A percentile compares a stretch with the other conserved stretches of the same genome.
Evolutionary conservation across 2,113 vertebrate genomes (phyloP).

Genomic region (Sylvicapra grimmia): DNA sequence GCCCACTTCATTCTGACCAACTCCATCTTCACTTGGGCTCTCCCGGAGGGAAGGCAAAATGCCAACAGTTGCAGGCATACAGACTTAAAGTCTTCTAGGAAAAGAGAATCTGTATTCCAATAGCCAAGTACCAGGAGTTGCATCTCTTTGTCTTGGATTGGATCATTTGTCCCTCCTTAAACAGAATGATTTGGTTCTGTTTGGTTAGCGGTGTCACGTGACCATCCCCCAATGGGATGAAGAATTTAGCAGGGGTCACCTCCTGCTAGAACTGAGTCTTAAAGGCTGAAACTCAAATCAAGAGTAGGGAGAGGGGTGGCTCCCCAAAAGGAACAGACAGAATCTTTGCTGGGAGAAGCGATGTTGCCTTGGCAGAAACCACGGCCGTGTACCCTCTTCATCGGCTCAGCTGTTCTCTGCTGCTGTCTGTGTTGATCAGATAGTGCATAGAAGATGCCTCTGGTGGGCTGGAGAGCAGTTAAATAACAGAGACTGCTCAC

Average conservation of each 20-base stretch:
- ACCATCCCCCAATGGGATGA: fast-evolving
- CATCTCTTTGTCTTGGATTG: background rate
- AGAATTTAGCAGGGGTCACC: background rate
- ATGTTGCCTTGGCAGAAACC: background rate
- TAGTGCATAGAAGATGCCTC: background rate
- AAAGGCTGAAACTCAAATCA: background rate
- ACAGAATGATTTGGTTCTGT: background rate
- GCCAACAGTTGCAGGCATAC: background rate
- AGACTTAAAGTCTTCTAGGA: background rate
- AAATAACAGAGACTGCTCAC: background rate
- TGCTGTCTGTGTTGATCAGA: background rate
- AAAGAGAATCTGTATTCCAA: background rate
- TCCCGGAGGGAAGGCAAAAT: background rate
- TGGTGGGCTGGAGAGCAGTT: background rate
- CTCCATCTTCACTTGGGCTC: background rate
- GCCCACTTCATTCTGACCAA: background rate
- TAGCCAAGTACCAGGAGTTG: background rate
- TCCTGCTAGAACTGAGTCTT: background rate
- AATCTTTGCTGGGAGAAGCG: background rate
- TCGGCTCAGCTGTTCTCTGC: background rate
- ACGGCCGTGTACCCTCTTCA: no score
- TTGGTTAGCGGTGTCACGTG: background rate
- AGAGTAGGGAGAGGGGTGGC: background rate
- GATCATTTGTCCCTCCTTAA: background rate
- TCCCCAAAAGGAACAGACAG: background rate